Evolutionary conservation across 2,888 invertebrate genomes (phyloP).

Genomic region (Drosophila picticornis): DNA sequence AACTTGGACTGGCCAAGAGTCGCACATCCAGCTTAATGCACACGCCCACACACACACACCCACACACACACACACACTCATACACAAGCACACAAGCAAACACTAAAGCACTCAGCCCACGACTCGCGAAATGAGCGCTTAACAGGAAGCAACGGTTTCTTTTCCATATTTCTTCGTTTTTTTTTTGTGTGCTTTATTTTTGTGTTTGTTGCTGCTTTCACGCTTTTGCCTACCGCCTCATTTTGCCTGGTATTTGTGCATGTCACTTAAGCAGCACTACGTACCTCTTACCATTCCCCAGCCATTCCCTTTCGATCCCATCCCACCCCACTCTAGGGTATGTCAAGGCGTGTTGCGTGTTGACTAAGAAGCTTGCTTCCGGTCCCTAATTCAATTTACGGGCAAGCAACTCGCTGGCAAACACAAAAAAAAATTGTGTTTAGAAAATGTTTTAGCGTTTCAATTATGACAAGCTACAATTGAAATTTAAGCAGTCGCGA

Average conservation of each 20-base stretch:
- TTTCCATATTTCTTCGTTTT: neutral
- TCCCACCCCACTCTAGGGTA: neutral
- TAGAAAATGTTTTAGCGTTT: slow-evolving; percentile 16
- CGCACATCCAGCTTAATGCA: slow-evolving; percentile 8
- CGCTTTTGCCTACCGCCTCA: slow-evolving; percentile 32
- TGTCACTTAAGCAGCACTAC: slow-evolving; percentile 45
- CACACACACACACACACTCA: slow-evolving; percentile 1
- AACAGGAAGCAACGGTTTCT: slow-evolving; percentile 23
- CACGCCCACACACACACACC: slow-evolving; percentile 8
- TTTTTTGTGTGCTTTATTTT: too few relatives aligned
- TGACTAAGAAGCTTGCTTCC: slow-evolving; percentile 28
- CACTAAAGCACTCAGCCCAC: slow-evolving; percentile 43
- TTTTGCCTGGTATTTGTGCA: slow-evolving; percentile 46
- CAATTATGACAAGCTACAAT: slow-evolving; percentile 16
- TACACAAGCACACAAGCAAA: neutral
- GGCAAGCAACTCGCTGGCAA: slow-evolving; percentile 17
- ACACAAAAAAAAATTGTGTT: slow-evolving; percentile 12
- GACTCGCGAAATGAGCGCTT: slow-evolving; percentile 51
- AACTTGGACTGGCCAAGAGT: slow-evolving; percentile 50
- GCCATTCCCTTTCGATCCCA: neutral
- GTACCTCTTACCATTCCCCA: neutral
- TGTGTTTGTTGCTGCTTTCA: neutral
- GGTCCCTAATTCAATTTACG: slow-evolving; percentile 62
- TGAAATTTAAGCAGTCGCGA: slow-evolving; percentile 9
- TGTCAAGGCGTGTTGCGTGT: slow-evolving; percentile 25